Base-by-base conservation (phyloP, 2,113 vertebrate species). In the Nannospalax galili region DNA sequence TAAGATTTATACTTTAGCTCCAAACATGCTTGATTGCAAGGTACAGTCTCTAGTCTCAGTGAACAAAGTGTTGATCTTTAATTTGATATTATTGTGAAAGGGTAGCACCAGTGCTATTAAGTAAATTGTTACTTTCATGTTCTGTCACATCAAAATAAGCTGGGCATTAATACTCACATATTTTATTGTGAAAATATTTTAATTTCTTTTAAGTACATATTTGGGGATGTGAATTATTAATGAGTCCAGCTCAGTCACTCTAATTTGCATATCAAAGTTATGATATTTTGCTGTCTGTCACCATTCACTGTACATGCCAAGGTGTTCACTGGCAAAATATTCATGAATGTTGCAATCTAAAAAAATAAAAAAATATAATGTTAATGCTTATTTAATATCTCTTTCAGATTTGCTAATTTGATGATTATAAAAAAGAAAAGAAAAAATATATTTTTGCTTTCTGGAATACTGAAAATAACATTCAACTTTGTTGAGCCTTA, bases 261-360 rank as follows among this genome's bases (percentile, higher is more conserved):
- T 84, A 24, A 98, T 98, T 98, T 98, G 74, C 97, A 98, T 97
- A 98, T 98, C 96, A 98, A 98, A 98, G 97, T 24, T 95, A 97
- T 45, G 96, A 37, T 45, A 86, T 79, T 95, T 78, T 97, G 86
- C 97, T 96, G 98, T 48, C 75, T 98, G 96, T 98, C 97, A 98
- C 94, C 75, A 97, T 85, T 94, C 87, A 86, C 62, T 95, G 58
- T 22, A 67, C 64, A 14, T 70, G 85, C 90, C 65, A 97, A 97
- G 52, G 37, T 97, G 24, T 91, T 96, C 96, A 96, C 30, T n/a
- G 9, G 89, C 37, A 92, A 97, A 94, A 95, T 90, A 48, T 45
- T 97, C 95, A 97, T 97, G 98, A 97, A 97, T 98, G 64, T 97
- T 91, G 81, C 35, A 78, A 65, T 96, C 58, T 95, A 97, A 92